phyloP scores from a whole-genome alignment of 2,797 vertebrate species.

The Peromyscus aztecus region DNA sequence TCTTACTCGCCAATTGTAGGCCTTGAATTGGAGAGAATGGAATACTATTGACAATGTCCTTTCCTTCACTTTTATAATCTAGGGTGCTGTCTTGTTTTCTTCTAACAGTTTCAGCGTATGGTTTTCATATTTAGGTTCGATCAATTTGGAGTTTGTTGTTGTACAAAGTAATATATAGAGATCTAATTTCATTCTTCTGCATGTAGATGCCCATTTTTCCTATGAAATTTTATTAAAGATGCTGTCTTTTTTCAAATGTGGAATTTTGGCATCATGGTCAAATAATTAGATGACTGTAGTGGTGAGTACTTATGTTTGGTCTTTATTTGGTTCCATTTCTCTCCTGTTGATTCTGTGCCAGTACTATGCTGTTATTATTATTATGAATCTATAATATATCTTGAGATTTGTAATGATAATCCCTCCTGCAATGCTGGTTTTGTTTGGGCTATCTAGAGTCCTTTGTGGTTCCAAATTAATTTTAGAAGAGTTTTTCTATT shows the following conservation, averaged over 20 bases:
- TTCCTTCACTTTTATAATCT: neutral
- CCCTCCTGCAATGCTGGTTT: neutral
- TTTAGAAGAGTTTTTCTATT: neutral
- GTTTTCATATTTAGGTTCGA: neutral
- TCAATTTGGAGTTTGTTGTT: neutral
- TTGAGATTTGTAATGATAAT: neutral
- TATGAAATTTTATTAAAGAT: neutral
- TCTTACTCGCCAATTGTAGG: neutral
- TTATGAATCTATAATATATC: neutral
- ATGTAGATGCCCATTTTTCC: neutral
- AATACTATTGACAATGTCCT: neutral
- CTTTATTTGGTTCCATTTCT: too few relatives aligned
- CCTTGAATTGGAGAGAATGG: neutral
- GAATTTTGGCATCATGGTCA: neutral
- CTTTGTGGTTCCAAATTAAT: too few relatives aligned
- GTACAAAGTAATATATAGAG: too few relatives aligned
- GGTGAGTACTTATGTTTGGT: neutral
- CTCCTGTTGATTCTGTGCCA: neutral
- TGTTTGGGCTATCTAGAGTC: neutral
- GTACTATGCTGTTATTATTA: neutral
- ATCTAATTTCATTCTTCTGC: neutral
- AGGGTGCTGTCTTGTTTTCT: neutral
- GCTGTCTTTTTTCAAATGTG: neutral
- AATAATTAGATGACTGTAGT: neutral
- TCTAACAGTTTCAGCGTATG: neutral